Conservation (phyloP, 2,113 vertebrate genomes). For the Cebidichthys violaceus region DNA sequence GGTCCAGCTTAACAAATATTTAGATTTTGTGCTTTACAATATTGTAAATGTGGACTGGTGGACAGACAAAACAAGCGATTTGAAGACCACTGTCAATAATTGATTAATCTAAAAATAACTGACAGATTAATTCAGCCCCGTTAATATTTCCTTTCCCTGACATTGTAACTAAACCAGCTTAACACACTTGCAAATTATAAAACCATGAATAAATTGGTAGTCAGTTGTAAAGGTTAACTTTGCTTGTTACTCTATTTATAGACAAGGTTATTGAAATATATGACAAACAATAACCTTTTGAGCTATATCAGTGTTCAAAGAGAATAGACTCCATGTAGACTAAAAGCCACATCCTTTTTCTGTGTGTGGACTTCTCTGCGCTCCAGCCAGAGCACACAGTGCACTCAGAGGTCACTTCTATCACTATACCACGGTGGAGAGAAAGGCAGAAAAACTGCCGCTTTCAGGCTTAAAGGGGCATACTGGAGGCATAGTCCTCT, state of each 20-base stretch:
- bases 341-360: slow-evolving; percentile 43
- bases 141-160: slow-evolving; percentile 6
- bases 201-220: neutral
- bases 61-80: neutral
- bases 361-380: slow-evolving; percentile 31
- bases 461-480: slow-evolving; percentile 80
- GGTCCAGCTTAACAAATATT: neutral
- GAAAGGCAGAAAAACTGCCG: slow-evolving; percentile 61
- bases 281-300: slow-evolving; percentile 10
- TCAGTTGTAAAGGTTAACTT: neutral
- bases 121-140: neutral
- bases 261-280: neutral
- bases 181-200: neutral
- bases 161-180: slow-evolving; percentile 1
- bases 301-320: neutral
- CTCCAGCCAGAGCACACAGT: slow-evolving; percentile 44
- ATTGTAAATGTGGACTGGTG: slow-evolving; percentile 10
- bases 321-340: slow-evolving; percentile 3
- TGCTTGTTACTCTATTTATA: neutral
- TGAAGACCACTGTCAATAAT: neutral
- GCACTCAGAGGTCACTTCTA: slow-evolving; percentile 76
- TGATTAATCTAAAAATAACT: neutral
- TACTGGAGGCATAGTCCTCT: slow-evolving; percentile 76
- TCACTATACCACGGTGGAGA: slow-evolving; percentile 58
- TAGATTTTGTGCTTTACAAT: neutral